These are phyloP conservation scores for Apantesis nais DNA, from an alignment of 2,888 invertebrate genomes.

Conservation along the genomic window DNA sequence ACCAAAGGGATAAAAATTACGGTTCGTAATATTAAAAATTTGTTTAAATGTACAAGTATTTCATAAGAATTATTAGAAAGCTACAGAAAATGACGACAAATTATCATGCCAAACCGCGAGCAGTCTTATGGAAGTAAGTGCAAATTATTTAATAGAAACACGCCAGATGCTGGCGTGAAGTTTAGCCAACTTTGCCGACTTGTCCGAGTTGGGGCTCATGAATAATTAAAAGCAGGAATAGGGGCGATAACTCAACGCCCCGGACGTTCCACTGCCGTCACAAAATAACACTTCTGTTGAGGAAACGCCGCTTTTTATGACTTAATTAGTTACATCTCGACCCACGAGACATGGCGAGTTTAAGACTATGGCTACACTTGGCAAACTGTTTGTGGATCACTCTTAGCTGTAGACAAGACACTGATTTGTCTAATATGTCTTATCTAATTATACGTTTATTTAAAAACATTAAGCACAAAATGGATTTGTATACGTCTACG, in stretches of 20 bases:
- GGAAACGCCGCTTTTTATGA: constrained; percentile 73
- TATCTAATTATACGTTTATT: too few species aligned
- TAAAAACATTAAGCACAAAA: too few species aligned
- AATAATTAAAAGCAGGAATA: constrained; percentile 78
- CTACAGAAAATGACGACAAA: constrained; percentile 20
- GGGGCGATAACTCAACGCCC: constrained; percentile 73
- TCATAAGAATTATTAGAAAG: constrained; percentile 1
- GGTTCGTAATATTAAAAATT: neutral
- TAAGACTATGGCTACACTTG: constrained; percentile 20
- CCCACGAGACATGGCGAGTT: constrained; percentile 48
- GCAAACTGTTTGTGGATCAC: constrained; percentile 10
- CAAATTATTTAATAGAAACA: constrained; percentile 74
- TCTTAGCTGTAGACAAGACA: neutral
- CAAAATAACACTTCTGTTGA: constrained; percentile 69
- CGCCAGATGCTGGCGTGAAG: constrained; percentile 71
- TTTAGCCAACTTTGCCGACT: constrained; percentile 60
- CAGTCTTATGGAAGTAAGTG: constrained; percentile 65
- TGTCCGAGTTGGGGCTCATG: constrained; percentile 68
- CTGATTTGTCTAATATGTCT: neutral
- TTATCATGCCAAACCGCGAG: constrained; percentile 56
- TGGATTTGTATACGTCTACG: neutral
- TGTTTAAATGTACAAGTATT: neutral
- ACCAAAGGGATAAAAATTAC: neutral
- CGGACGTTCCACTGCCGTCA: constrained; percentile 56
- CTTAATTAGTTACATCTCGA: constrained; percentile 78